Evolutionary conservation across 2,888 invertebrate genomes (phyloP).

Genomic region (Hirtodrosophila cameraria): DNA sequence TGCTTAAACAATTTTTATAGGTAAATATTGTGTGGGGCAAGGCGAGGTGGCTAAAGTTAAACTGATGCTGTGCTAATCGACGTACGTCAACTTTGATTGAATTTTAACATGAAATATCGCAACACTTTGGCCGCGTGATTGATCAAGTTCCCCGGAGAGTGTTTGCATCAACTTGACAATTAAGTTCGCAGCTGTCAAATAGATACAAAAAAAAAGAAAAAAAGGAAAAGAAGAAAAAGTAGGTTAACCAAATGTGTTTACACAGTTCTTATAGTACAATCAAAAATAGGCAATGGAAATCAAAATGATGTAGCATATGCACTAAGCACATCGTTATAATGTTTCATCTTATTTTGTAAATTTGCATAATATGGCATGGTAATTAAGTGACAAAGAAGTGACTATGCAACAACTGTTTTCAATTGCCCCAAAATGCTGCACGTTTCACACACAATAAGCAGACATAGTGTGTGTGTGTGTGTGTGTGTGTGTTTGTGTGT

Average conservation of each 20-base stretch:
- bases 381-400: constrained; percentile 63
- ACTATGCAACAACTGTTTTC: constrained; percentile 52
- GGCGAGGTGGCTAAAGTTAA: constrained; percentile 16
- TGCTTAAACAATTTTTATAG: constrained; percentile 78
- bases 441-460: constrained; percentile 14
- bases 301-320: constrained; percentile 17
- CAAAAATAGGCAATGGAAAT: not conserved
- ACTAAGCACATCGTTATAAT: not conserved
- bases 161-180: constrained; percentile 38
- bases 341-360: constrained; percentile 32
- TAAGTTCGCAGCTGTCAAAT: constrained; percentile 13
- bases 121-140: constrained; percentile 34
- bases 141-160: constrained; percentile 39
- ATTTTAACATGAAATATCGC: constrained; percentile 51
- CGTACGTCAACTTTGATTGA: constrained; percentile 69
- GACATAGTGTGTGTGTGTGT: not conserved
- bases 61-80: constrained; percentile 62
- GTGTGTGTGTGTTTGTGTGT: constrained; percentile 10
- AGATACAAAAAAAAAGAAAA: too few species aligned
- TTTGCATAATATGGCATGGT: constrained; percentile 46
- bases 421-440: constrained; percentile 40
- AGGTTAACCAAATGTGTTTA: constrained; percentile 8
- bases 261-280: not conserved
- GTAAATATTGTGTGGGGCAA: constrained; percentile 43
- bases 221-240: too few species aligned